Evolutionary conservation across 2,888 invertebrate species (phyloP).

Genomic region (Busseola fusca): DNA sequence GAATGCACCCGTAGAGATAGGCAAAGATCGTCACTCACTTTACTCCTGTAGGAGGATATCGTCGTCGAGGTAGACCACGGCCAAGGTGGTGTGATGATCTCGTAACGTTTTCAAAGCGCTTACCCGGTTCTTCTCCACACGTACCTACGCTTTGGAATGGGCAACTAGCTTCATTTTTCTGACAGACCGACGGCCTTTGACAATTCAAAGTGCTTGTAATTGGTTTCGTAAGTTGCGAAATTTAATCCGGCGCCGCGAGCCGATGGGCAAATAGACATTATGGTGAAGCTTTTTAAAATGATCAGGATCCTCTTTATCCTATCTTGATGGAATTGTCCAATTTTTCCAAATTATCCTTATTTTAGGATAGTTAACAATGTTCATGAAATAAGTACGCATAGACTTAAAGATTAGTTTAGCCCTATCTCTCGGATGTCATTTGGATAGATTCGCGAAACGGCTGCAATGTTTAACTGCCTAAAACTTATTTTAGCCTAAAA

Average conservation of each 20-base stretch:
- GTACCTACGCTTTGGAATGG: too few species aligned
- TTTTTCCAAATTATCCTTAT: constrained; percentile 8
- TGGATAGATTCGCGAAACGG: background rate
- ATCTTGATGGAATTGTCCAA: constrained; percentile 16
- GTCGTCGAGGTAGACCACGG: background rate
- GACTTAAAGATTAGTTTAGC: background rate
- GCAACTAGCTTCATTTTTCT: too few species aligned
- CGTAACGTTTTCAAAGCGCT: background rate
- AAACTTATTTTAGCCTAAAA: constrained; percentile 8
- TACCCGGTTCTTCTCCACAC: too few species aligned
- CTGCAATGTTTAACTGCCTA: background rate
- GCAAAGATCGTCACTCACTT: background rate
- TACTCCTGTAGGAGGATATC: background rate
- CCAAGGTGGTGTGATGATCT: background rate
- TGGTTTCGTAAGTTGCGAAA: constrained; percentile 29
- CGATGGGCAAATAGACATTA: constrained; percentile 27
- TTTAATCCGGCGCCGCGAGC: constrained; percentile 9
- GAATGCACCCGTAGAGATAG: background rate
- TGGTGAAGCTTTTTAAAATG: constrained; percentile 9
- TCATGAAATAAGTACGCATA: background rate
- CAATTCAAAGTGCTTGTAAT: too few species aligned
- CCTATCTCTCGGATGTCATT: background rate
- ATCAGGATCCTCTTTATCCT: constrained; percentile 21
- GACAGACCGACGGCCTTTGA: too few species aligned
- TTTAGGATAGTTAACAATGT: background rate